These are phyloP conservation scores for Sturmia bella DNA, from an alignment of 2,888 invertebrate species.

Conservation along the genomic window DNA sequence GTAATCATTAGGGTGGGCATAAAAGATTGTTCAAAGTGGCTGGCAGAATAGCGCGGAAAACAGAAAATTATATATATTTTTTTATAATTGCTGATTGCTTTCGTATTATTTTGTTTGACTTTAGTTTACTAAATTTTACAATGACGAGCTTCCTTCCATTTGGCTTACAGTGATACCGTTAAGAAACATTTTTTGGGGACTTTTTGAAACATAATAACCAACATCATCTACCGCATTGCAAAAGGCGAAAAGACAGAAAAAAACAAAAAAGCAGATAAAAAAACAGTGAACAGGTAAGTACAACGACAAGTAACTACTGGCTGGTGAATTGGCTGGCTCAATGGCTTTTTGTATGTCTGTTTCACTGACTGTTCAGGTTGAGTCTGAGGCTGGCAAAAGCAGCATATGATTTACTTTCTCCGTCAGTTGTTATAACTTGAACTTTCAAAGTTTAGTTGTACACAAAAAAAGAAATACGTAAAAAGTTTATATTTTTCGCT, in stretches of 20 bases:
- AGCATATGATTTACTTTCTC: constrained; percentile 69
- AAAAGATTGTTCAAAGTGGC: too few relatives aligned
- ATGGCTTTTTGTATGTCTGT: too few relatives aligned
- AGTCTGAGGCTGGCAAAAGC: constrained; percentile 35
- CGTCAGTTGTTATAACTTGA: constrained; percentile 65
- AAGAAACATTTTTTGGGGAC: constrained; percentile 11
- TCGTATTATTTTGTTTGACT: too few relatives aligned
- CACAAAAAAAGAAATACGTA: constrained; percentile 5
- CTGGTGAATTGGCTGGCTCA: constrained; percentile 5
- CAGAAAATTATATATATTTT: too few relatives aligned
- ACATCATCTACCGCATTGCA: background rate
- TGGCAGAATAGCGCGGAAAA: too few relatives aligned
- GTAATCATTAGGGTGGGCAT: too few relatives aligned
- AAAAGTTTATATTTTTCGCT: constrained; percentile 26
- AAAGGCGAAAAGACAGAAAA: background rate
- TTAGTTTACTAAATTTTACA: too few relatives aligned
- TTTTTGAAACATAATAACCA: constrained; percentile 19
- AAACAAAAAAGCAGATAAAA: constrained; percentile 23
- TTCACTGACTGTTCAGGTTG: constrained; percentile 12
- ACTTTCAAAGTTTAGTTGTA: constrained; percentile 67
- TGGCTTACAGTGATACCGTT: constrained; percentile 48
- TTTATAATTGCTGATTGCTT: too few relatives aligned
- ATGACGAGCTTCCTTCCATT: too few relatives aligned
- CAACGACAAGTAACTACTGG: constrained; percentile 24
- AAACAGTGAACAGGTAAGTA: constrained; percentile 30